phyloP scores from a whole-genome alignment of 2,113 vertebrate species.

The Pelecanus crispus region DNA sequence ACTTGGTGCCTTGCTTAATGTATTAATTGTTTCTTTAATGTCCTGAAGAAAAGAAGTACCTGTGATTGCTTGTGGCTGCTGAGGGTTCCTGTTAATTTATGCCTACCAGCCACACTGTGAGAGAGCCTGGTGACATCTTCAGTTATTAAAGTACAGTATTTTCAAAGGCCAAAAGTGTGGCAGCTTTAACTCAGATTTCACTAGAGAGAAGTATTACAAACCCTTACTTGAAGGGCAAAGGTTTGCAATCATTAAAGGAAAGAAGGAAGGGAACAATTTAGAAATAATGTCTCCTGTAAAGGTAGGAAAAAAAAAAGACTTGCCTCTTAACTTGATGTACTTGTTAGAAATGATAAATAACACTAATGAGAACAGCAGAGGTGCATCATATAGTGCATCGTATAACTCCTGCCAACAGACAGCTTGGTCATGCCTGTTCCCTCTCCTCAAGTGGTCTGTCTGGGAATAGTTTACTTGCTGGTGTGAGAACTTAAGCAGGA shows the following conservation, averaged over 20 bases:
- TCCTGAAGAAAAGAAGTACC: not conserved
- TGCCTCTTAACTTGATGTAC: not conserved
- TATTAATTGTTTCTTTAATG: not conserved
- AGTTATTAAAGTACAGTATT: not conserved
- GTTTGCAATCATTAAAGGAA: not conserved
- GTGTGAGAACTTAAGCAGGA: not conserved
- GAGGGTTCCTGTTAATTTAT: not conserved
- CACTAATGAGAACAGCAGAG: not conserved
- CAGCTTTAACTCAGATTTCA: not conserved
- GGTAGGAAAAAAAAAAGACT: rapidly evolving
- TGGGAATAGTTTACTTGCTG: not conserved
- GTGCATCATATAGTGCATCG: not conserved
- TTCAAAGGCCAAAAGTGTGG: not conserved
- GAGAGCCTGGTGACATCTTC: not conserved
- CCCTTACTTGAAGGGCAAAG: not conserved
- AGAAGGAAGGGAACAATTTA: not conserved
- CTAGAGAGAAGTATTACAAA: not conserved
- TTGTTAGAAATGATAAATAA: not conserved
- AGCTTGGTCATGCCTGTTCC: not conserved
- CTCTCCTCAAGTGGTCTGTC: rapidly evolving
- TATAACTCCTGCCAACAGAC: not conserved
- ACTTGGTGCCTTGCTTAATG: not conserved
- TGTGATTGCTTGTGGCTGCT: not conserved
- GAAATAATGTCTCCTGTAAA: not conserved
- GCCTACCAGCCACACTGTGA: not conserved